A percentile compares a stretch with the other conserved stretches of the same genome.
Evolutionary conservation across 2,113 vertebrate genomes (phyloP).

Genomic region (Nyctereutes procyonoides): DNA sequence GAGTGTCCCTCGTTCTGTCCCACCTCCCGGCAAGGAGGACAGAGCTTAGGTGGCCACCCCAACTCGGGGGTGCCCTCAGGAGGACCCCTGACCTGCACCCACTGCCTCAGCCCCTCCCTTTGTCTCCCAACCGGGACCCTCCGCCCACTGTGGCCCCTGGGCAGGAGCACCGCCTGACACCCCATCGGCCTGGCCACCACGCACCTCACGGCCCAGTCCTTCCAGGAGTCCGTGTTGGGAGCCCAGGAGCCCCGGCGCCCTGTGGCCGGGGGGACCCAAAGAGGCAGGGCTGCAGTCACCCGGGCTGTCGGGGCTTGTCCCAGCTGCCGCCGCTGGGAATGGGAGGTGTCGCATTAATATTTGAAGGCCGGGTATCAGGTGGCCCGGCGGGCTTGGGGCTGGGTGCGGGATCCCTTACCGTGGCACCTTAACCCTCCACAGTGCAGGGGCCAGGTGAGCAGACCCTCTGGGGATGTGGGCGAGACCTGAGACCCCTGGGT

Average conservation of each 20-base stretch:
- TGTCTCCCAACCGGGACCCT: rapidly evolving
- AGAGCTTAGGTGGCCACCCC: background rate
- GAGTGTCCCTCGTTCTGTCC: background rate
- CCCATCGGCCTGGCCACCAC: rapidly evolving
- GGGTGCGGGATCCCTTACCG: slow-evolving; percentile 58
- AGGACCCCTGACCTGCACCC: background rate
- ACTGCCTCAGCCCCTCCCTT: background rate
- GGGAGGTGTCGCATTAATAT: slow-evolving; percentile 68
- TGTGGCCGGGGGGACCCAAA: background rate
- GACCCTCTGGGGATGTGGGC: background rate
- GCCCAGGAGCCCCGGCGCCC: rapidly evolving
- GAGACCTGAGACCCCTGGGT: background rate
- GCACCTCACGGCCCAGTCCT: background rate
- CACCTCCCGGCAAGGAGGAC: rapidly evolving
- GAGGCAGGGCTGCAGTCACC: background rate
- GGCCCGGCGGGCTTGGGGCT: slow-evolving; percentile 23
- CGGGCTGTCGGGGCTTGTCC: background rate
- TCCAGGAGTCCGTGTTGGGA: background rate
- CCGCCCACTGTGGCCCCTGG: background rate
- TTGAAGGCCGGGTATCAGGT: slow-evolving; percentile 68
- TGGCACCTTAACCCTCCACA: background rate
- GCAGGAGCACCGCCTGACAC: background rate
- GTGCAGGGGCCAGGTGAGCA: rapidly evolving
- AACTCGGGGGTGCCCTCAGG: background rate
- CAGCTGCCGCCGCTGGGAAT: background rate